Evolutionary conservation across 2,888 invertebrate genomes (phyloP).

Genomic region (Busseola fusca): DNA sequence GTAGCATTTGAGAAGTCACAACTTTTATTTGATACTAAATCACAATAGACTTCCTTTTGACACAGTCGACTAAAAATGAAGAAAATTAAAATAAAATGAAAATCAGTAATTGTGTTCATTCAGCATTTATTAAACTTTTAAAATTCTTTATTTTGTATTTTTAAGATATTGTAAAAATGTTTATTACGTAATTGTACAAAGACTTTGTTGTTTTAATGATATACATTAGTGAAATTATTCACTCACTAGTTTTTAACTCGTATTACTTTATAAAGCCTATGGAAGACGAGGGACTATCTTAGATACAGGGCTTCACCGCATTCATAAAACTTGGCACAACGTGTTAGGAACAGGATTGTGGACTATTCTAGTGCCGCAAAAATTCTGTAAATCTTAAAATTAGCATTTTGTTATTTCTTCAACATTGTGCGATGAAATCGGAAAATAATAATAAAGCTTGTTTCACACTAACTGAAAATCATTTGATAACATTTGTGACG

Average conservation of each 20-base stretch:
- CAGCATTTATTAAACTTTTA: constrained; percentile 85
- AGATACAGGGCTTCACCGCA: constrained; percentile 73
- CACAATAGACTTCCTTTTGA: constrained; percentile 9
- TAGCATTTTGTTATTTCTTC: constrained; percentile 32
- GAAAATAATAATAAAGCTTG: constrained; percentile 10
- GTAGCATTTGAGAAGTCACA: constrained; percentile 73
- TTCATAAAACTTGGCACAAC: constrained; percentile 83
- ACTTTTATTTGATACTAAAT: constrained; percentile 74
- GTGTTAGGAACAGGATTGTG: constrained; percentile 81
- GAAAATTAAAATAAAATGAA: constrained; percentile 64
- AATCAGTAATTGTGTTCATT: constrained; percentile 72
- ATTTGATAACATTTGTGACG: constrained; percentile 33
- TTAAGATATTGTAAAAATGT: constrained; percentile 86
- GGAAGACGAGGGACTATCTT: constrained; percentile 85
- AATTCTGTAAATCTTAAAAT: constrained; percentile 60
- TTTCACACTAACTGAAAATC: constrained; percentile 24
- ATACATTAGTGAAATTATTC: constrained; percentile 66
- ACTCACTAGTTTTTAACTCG: constrained; percentile 66
- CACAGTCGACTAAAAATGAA: constrained; percentile 21
- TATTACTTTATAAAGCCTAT: constrained; percentile 73
- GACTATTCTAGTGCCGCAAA: constrained; percentile 61
- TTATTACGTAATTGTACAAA: constrained; percentile 85
- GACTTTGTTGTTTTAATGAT: constrained; percentile 76
- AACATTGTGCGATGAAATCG: constrained; percentile 57
- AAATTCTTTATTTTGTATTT: constrained; percentile 78